Evolutionary conservation across 2,888 invertebrate genomes (phyloP), one percentile per base, ranked within the genome.

Genomic region (Drosophila lutescens): DNA sequence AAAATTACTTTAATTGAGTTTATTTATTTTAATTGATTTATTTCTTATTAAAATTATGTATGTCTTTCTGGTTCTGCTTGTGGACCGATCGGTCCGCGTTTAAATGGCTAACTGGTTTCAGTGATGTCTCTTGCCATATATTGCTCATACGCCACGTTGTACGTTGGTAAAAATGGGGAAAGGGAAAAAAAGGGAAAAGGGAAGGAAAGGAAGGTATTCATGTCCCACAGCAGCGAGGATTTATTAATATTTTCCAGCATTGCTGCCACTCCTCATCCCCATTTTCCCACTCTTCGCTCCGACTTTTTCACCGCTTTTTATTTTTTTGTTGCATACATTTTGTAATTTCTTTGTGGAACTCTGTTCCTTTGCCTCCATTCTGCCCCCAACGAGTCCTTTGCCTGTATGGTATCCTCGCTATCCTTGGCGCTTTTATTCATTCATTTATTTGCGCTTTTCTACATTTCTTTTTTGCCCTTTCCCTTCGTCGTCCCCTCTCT

Each of bases 391-490:
- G 15, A 26, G 43, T 54, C 55, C 46, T 38, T 36, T 47, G 41
- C 43, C 57, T 44, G 60, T 26, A 38, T 20, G 69, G 65, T 65
- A 65, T 44, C 47, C 51, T 40, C 43, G 43, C 30, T 43, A 62
- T 26, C 40, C 41, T 47, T 40, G 49, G 54, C 75, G 88, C 76
- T 79, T 86, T 89, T 89, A 86, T 85, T 85, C 85, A 88, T 86
- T 88, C 87, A 88, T 89, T 86, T 87, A 88, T 89, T 86, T 89
- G 82, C 87, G 87, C 78, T 89, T 89, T 88, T 74, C 77, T 81
- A 84, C 79, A 81, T 80, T 75, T 80, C 70, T 68, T 67, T 65
- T 53, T 67, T 44, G 5, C 26, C 46, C n/a, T 43, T 30, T 38
- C 41, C 46, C 10, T 17, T 43, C 44, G 46, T 53, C 65, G 57